These are phyloP conservation scores for Drosophila erecta DNA, from an alignment of 1,140 invertebrate species.

Conservation along the genomic window DNA sequence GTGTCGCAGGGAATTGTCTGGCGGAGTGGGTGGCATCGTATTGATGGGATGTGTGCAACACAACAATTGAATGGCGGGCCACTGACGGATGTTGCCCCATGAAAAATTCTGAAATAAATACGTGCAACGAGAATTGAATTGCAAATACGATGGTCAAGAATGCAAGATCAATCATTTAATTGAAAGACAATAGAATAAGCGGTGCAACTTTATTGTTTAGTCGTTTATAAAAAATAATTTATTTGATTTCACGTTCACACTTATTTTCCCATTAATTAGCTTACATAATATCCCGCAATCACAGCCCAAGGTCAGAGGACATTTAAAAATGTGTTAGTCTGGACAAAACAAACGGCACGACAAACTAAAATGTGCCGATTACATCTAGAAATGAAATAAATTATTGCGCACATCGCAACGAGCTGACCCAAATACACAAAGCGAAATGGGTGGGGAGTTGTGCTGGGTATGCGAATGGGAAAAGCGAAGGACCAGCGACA, in stretches of 20 bases:
- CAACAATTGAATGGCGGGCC: constrained; percentile 41
- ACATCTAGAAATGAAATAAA: constrained; percentile 76
- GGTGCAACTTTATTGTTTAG: not conserved
- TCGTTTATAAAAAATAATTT: constrained; percentile 9
- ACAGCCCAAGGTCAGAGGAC: constrained; percentile 57
- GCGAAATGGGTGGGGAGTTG: constrained; percentile 9
- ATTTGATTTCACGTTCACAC: constrained; percentile 1
- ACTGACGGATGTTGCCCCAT: constrained; percentile 27
- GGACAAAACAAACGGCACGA: constrained; percentile 49
- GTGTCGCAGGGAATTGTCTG: constrained; percentile 44
- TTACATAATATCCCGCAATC: constrained; percentile 51
- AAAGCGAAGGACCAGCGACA: constrained; percentile 35
- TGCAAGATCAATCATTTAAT: constrained; percentile 12
- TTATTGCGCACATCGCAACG: constrained; percentile 66
- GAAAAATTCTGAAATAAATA: constrained; percentile 25
- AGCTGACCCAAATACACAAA: constrained; percentile 68
- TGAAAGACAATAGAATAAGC: constrained; percentile 11
- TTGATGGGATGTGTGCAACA: constrained; percentile 28
- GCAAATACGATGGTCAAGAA: constrained; percentile 19
- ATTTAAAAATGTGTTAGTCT: constrained; percentile 62
- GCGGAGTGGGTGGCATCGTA: constrained; percentile 14
- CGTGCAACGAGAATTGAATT: constrained; percentile 36
- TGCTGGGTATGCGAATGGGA: constrained; percentile 27
- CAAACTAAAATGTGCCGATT: constrained; percentile 60
- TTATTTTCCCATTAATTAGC: not conserved